Evolutionary conservation across 2,797 vertebrate genomes (phyloP).

Genomic region (Fundulus diaphanus): DNA sequence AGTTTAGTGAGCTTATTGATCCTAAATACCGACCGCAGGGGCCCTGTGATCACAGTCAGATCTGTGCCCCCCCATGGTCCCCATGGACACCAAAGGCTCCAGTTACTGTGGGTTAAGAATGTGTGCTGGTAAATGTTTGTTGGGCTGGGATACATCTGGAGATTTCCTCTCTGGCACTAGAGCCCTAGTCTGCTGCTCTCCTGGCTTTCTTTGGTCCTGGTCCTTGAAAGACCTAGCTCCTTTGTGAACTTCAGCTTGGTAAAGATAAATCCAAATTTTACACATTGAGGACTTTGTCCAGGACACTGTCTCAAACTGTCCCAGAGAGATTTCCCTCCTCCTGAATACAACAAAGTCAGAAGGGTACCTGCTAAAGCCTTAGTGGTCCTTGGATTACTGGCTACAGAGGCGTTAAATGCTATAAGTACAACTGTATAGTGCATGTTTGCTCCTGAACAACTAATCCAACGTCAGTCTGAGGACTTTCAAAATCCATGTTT

Average conservation of each 20-base stretch:
- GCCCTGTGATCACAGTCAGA: slow-evolving; percentile 90
- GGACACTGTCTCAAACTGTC: neutral
- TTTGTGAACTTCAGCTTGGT: neutral
- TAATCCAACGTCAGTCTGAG: neutral
- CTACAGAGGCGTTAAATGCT: neutral
- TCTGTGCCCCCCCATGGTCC: slow-evolving; percentile 70
- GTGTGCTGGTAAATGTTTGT: slow-evolving; percentile 5
- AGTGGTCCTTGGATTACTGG: neutral
- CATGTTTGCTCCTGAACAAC: neutral
- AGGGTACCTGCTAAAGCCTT: neutral
- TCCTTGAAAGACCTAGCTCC: neutral
- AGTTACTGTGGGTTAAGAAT: slow-evolving; percentile 2
- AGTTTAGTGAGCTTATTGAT: slow-evolving; percentile 78
- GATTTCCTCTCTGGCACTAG: slow-evolving; percentile 12
- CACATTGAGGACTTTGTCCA: neutral
- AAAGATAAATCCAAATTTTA: neutral
- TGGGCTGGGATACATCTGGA: neutral
- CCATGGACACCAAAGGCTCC: slow-evolving; percentile 83
- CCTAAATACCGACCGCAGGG: slow-evolving; percentile 89
- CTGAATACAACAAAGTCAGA: neutral
- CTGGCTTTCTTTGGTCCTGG: no score
- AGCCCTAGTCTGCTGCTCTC: neutral
- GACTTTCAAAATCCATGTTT: neutral
- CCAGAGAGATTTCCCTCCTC: neutral
- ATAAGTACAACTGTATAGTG: neutral